Evolutionary conservation across 2,888 invertebrate genomes (phyloP).

Genomic region (Amphipyra tragopoginis): DNA sequence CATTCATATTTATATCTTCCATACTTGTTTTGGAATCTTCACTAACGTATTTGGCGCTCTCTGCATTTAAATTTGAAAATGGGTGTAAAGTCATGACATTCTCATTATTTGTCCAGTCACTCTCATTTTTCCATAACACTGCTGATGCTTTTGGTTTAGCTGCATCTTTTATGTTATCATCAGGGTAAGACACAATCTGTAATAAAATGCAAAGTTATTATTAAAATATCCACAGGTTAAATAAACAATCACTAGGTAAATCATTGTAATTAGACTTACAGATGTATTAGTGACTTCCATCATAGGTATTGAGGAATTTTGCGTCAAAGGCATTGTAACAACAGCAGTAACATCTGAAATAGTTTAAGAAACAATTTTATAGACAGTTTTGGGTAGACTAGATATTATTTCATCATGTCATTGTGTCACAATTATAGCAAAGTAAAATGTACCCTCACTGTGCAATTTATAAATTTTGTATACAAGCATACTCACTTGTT

Average conservation of each 20-base stretch:
- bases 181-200: conserved; percentile 84
- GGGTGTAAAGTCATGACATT: conserved; percentile 81
- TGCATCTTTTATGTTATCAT: conserved; percentile 84
- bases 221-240: background rate
- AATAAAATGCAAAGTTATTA: conserved; percentile 13
- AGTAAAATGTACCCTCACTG: conserved; percentile 33
- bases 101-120: conserved; percentile 81
- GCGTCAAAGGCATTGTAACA: conserved; percentile 86
- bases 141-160: conserved; percentile 86
- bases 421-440: conserved; percentile 9
- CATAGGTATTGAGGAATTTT: conserved; percentile 85
- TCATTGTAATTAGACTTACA: conserved; percentile 70
- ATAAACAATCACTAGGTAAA: background rate
- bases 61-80: conserved; percentile 77
- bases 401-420: background rate
- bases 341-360: conserved; percentile 86
- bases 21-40: conserved; percentile 87
- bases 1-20: conserved; percentile 85
- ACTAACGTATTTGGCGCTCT: conserved; percentile 81
- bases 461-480: conserved; percentile 12
- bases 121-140: conserved; percentile 83
- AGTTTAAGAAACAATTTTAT: conserved; percentile 22
- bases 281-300: conserved; percentile 87
- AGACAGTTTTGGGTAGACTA: background rate
- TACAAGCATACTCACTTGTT: conserved; percentile 77